Evolutionary conservation across 2,113 vertebrate species (phyloP), one percentile per base, ranked within the genome.

Genomic region (Arothron firmamentum): DNA sequence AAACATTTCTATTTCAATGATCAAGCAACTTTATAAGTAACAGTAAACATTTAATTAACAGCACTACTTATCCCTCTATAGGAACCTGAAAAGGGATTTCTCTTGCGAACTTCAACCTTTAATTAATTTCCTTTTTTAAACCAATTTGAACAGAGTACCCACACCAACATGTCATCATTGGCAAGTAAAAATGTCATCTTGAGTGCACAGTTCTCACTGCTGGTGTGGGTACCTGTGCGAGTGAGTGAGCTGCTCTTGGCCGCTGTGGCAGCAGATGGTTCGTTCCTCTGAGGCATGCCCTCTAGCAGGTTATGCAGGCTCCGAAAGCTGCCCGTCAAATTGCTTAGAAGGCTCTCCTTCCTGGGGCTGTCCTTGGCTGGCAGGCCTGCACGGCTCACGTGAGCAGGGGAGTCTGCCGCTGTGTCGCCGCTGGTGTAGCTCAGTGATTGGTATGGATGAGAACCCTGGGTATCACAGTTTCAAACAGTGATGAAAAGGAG

Each of bases 381-480:
- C 74, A 90, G 61, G 42, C 92, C 94, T 0, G 75, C 80, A 3
- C 94, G 92, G 73, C 93, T 91, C 45, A 92, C 91, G 0, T 99
- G 96, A 50, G 95, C 95, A 0, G 97, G 97, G 14, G 97, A 99
- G 84, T 99, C 97, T 0, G 94, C 96, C 34, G 93, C 96, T 7
- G 95, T 99, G 77, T 99, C 97, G 23, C 96, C 96, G 48, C 97
- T 99, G 47, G 95, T 96, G 72, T 98, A 98, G 85, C 95, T 99
- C 79, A 99, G 80, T 15, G 96, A 98, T 65, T 99, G 97, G 85
- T 99, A 99, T 0, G 97, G 97, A 81, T 98, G 97, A 38, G 94
- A 92, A 52, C 97, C 97, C 97, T 99, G 59, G 46, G 76, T 63
- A 23, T n/a, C 48, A 73, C 53, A 69, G 19, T 60, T 42, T 6